Conservation (phyloP, 35 echinoderm and acorn worm species). For the Patiria miniata region DNA sequence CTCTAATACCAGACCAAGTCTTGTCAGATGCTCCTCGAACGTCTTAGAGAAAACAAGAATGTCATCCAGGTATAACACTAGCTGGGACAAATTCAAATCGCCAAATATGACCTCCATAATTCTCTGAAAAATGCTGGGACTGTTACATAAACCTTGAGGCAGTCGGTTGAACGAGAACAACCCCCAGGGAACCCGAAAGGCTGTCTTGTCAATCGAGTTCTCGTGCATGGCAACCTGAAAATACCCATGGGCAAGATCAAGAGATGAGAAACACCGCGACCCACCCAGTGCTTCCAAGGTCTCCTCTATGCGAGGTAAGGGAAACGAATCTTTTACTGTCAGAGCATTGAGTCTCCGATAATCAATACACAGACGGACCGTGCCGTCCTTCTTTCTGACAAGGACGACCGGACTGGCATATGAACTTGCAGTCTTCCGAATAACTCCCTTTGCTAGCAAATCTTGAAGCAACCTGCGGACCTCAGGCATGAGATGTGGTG, state of each 20-base stretch:
- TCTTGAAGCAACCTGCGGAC: slow-evolving; percentile 49
- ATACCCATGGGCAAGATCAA: slow-evolving; percentile 34
- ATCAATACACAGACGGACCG: too few species aligned
- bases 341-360: slow-evolving; percentile 40
- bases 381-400: too few species aligned
- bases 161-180: too few species aligned
- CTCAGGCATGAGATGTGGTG: slow-evolving; percentile 18
- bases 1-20: slow-evolving; percentile 12
- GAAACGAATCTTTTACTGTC: slow-evolving; percentile 25
- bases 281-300: slow-evolving; percentile 26
- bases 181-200: too few species aligned
- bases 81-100: slow-evolving; percentile 21
- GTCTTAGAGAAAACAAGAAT: slow-evolving; percentile 31
- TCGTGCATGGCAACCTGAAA: slow-evolving; percentile 10
- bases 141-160: slow-evolving; percentile 40
- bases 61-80: too few species aligned
- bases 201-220: slow-evolving; percentile 12
- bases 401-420: slow-evolving; percentile 68
- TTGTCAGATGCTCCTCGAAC: slow-evolving; percentile 26
- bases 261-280: neutral
- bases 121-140: too few species aligned
- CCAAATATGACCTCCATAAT: neutral
- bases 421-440: slow-evolving; percentile 36
- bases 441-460: slow-evolving; percentile 51
- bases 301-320: too few species aligned